Base-by-base conservation (phyloP, 2,888 invertebrate genomes). In the Thereva unica region DNA sequence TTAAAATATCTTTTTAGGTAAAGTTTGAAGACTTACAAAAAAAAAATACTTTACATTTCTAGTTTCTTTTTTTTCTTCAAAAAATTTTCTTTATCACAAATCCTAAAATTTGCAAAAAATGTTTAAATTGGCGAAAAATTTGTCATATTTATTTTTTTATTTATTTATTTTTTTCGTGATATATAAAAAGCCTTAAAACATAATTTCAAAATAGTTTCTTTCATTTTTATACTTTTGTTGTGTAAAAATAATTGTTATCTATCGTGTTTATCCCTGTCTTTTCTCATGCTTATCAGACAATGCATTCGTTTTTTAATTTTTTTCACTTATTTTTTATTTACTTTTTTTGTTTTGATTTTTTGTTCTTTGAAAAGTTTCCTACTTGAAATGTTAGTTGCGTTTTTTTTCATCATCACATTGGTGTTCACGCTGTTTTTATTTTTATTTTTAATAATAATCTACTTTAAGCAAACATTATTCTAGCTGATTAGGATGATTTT, bases 391-490 rank as follows among this genome's bases (percentile, higher is more conserved):
- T 55, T 41, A 41, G 41, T 55, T 41, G 49, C 41, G 63, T 50
- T 50, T 47, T 35, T 63, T 63, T n/a, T n/a, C n/a, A 63, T 63
- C 50, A 50, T 41, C 49, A 50, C 50, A 41, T 50, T 63, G 42
- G 5, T 56, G 50, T 52, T 50, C 47, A 34, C 41, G 49, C 50
- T 63, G n/a, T 61, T 49, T 10, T 61, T 23, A 44, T 44, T 57
- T 56, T 55, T 1, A 34, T 34, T 42, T 45, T 57, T 9, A 44
- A 44, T 44, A 59, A 34, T 38, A 52, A 52, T 40, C 49, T 52
- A 63, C 23, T 63, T 49, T 63, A 63, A 63, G 63, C 63, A 63
- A 42, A 42, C 59, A 38, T 59, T 41, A 41, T 63, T 50, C 35
- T 45, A 63, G 41, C 49, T 50, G 50, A 63, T 63, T 63, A 41